These are phyloP conservation scores for Linnaemya tessellans DNA, from an alignment of 2,888 invertebrate species.

Conservation along the genomic window DNA sequence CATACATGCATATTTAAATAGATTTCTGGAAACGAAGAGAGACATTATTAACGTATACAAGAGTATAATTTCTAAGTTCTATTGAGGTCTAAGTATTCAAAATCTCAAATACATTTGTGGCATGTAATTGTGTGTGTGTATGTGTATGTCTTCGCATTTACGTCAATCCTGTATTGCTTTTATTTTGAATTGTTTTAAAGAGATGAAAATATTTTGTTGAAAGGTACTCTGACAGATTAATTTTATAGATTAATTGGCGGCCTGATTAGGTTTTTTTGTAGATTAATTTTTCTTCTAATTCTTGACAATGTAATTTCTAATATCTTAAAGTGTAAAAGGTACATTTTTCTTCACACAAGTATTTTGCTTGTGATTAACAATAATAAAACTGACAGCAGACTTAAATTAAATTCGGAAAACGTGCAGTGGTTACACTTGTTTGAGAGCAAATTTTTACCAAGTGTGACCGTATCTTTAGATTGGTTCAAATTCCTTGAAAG, in stretches of 20 bases:
- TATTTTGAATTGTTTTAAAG: background rate
- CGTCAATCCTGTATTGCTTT: background rate
- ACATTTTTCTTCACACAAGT: slow-evolving; percentile 24
- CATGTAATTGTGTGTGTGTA: background rate
- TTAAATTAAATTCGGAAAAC: no score
- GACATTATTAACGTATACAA: slow-evolving; percentile 13
- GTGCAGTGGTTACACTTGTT: no score
- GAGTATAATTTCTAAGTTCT: slow-evolving; percentile 10
- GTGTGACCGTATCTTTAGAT: no score
- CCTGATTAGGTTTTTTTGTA: background rate
- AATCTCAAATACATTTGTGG: slow-evolving; percentile 1
- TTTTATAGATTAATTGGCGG: background rate
- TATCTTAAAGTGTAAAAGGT: slow-evolving; percentile 12
- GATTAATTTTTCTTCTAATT: background rate
- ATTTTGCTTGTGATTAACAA: background rate
- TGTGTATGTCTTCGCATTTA: background rate
- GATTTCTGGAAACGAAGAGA: slow-evolving; percentile 11
- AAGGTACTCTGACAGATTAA: slow-evolving; percentile 1
- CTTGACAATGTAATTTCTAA: slow-evolving; percentile 10
- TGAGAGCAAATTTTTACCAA: no score
- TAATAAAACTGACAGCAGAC: no score
- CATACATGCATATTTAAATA: background rate
- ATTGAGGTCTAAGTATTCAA: slow-evolving; percentile 3
- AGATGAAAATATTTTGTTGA: background rate
- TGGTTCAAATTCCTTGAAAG: no score